Evolutionary conservation across 92 coral and sea anemone genomes (phyloP).

Genomic region (Paramuricea clavata): DNA sequence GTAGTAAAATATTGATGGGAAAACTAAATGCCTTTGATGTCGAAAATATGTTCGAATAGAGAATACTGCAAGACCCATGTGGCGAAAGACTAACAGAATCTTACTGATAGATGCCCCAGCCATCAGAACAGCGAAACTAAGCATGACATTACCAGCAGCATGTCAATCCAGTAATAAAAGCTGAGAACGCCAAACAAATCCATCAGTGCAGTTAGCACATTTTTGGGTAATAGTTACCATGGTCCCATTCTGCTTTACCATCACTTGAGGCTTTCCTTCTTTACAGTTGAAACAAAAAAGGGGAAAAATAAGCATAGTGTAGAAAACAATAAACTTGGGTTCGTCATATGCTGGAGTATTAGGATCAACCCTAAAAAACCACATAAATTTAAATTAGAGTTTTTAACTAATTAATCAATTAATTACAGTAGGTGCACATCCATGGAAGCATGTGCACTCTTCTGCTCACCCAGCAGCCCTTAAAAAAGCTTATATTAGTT

Average conservation of each 20-base stretch:
- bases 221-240: slow-evolving; percentile 65
- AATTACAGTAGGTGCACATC: too few relatives aligned
- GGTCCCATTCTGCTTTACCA: slow-evolving; percentile 59
- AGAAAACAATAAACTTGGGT: not conserved
- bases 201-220: slow-evolving; percentile 39
- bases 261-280: slow-evolving; percentile 47
- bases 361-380: not conserved
- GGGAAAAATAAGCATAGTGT: slow-evolving; percentile 35
- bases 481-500: too few relatives aligned
- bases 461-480: too few relatives aligned
- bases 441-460: too few relatives aligned
- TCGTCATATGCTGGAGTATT: not conserved
- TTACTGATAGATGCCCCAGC: slow-evolving; percentile 22
- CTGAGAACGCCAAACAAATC: slow-evolving; percentile 44
- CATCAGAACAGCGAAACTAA: slow-evolving; percentile 41
- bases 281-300: slow-evolving; percentile 76
- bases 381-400: too few relatives aligned
- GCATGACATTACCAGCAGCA: slow-evolving; percentile 44
- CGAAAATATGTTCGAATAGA: slow-evolving; percentile 17
- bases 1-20: slow-evolving; percentile 17
- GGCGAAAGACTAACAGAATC: slow-evolving; percentile 18
- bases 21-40: slow-evolving; percentile 36
- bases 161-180: slow-evolving; percentile 23
- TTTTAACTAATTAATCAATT: too few relatives aligned
- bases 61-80: slow-evolving; percentile 32